phyloP scores from a whole-genome alignment of 2,113 vertebrate genomes.

The Murina feae region DNA sequence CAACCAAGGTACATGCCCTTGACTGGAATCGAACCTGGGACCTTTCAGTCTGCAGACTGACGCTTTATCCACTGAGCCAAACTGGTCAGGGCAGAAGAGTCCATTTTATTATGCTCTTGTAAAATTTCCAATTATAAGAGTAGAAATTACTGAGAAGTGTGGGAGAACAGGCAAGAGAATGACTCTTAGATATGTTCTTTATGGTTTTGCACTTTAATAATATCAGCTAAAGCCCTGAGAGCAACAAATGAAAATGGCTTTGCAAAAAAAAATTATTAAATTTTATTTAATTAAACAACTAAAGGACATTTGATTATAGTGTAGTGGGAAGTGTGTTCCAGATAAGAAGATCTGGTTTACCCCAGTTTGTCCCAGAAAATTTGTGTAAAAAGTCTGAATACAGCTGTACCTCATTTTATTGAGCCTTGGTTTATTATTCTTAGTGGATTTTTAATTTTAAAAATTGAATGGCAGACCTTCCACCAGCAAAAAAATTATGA shows the following conservation, averaged over 20 bases:
- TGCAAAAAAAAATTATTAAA: not conserved
- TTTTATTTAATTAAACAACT: slow-evolving; percentile 20
- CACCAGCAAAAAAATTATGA: not conserved
- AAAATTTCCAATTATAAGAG: not conserved
- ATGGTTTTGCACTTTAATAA: not conserved
- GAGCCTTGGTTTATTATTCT: not conserved
- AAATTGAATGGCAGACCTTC: not conserved
- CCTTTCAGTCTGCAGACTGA: too few species aligned
- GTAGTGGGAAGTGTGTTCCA: not conserved
- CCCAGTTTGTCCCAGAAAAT: not conserved
- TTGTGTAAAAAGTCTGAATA: not conserved
- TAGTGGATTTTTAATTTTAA: not conserved
- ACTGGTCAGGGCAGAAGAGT: too few species aligned
- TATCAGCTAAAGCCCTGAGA: not conserved
- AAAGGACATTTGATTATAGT: not conserved
- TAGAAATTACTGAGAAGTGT: not conserved
- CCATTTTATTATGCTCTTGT: not conserved
- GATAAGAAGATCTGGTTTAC: not conserved
- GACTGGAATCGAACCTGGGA: too few species aligned
- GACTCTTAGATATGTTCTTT: not conserved
- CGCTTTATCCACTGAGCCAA: too few species aligned
- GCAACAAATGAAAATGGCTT: not conserved
- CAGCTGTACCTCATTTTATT: not conserved
- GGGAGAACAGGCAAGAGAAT: not conserved
- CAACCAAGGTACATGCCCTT: too few species aligned